phyloP scores from a whole-genome alignment of 2,797 vertebrate genomes.

The Amphiprion clarkii region DNA sequence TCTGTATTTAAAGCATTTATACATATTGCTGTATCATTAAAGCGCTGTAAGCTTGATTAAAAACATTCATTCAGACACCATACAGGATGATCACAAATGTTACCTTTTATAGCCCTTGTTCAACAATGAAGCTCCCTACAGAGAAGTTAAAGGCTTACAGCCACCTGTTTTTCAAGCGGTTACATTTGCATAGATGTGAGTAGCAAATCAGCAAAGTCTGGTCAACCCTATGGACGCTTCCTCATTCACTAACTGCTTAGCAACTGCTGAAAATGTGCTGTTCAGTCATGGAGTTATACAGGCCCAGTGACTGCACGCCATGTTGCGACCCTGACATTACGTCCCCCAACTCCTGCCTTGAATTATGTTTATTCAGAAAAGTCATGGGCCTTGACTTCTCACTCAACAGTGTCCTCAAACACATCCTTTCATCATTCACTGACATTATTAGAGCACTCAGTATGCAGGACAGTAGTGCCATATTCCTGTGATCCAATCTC shows the following conservation, averaged over 20 bases:
- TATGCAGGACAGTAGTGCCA: not conserved
- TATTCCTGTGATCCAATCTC: slow-evolving; percentile 22
- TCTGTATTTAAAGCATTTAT: not conserved
- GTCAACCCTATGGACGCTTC: not conserved
- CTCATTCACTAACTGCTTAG: not conserved
- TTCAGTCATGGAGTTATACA: not conserved
- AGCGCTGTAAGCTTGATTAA: not conserved
- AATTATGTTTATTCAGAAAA: slow-evolving; percentile 17
- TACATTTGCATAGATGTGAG: not conserved
- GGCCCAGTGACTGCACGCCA: not conserved
- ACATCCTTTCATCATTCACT: slow-evolving; percentile 1
- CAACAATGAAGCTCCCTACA: not conserved
- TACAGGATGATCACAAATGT: not conserved
- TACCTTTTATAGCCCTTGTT: not conserved
- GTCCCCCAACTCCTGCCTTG: slow-evolving; percentile 1
- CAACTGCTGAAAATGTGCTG: not conserved
- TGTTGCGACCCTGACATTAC: slow-evolving; percentile 29
- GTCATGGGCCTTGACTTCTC: slow-evolving; percentile 6
- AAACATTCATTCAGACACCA: not conserved
- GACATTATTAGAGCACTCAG: slow-evolving; percentile 24
- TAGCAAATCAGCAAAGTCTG: not conserved
- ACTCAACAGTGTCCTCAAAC: slow-evolving; percentile 18
- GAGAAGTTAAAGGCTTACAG: not conserved
- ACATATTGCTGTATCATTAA: not conserved
- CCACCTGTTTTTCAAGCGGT: not conserved